Evolutionary conservation across 2,888 invertebrate species (phyloP), one percentile per base, ranked within the genome.

Genomic region (Chirona hameri): DNA sequence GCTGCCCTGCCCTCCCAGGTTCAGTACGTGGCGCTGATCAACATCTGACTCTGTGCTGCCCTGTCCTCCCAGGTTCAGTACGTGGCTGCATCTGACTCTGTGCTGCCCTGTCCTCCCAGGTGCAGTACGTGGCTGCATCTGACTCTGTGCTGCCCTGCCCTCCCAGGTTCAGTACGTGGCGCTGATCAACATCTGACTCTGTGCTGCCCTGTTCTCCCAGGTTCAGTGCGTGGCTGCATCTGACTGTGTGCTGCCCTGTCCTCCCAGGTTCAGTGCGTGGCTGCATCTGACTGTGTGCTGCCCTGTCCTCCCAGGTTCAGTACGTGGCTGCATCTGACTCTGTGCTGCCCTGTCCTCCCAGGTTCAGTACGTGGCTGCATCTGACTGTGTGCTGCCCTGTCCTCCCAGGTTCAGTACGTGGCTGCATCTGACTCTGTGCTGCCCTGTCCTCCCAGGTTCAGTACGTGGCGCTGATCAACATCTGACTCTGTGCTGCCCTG

Each of bases 391-490:
- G n/a, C n/a, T 60, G 60, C 24, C 7, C 60, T 24, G 24, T 9
- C 15, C 39, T 14, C 7, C 3, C 84, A 88, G 87, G 99, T 99
- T 82, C 99, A 99, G 89, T 99, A 99, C 88, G 99, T 99, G 9
- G 99, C 99, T 39, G 39, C 39, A 7, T 39, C 39, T 39, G 7
- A 18, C 18, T 4, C 52, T 52, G 24, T n/a, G n/a, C n/a, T 60
- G 60, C 24, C 7, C 60, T 24, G 24, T 9, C 15, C 39, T 14
- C 7, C 3, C 84, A 88, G 87, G 99, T 99, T 82, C 99, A 99
- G 89, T 99, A 99, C 88, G 99, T 99, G 9, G 99, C 99, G 0
- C 90, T 99, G 83, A 90, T 99, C 85, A 99, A 99, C 89, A 99
- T 99, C 87, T 39, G 7, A 18, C 18, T 4, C 52, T 52, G 24